phyloP scores from a whole-genome alignment of 2,797 vertebrate genomes.

The Sebastes cheni region DNA sequence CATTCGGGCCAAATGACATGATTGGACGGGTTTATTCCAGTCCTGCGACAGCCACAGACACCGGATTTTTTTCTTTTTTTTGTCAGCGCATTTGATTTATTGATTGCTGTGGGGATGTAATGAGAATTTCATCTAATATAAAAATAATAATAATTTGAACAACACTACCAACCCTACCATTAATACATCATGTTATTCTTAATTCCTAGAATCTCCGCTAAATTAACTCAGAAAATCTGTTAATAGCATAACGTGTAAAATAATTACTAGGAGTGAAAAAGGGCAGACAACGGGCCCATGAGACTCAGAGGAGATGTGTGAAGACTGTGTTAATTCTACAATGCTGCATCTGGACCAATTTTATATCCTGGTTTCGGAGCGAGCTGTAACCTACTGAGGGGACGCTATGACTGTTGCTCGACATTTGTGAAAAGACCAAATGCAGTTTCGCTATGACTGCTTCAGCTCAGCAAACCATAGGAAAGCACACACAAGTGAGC shows the following conservation, averaged over 20 bases:
- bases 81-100: too few relatives aligned
- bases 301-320: conserved; percentile 42
- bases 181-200: background rate
- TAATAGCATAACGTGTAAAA: conserved; percentile 23
- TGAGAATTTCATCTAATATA: too few relatives aligned
- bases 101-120: too few relatives aligned
- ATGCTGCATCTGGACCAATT: conserved; percentile 61
- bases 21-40: too few relatives aligned
- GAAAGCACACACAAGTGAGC: conserved; percentile 29
- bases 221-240: conserved; percentile 20
- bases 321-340: conserved; percentile 29
- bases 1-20: too few relatives aligned
- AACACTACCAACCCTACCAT: too few relatives aligned
- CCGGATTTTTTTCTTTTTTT: too few relatives aligned
- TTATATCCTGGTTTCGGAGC: conserved; percentile 61
- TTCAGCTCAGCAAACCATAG: conserved; percentile 34
- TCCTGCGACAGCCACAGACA: too few relatives aligned
- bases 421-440: conserved; percentile 67
- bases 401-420: conserved; percentile 57
- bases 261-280: background rate
- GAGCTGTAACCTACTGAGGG: conserved; percentile 47
- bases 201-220: conserved; percentile 34
- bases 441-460: conserved; percentile 75
- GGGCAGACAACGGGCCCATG: background rate
- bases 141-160: too few relatives aligned